Evolutionary conservation across 30 jellyfish, hydroid and myxozoan genomes (phyloP).

Genomic region (Catostylus mosaicus): DNA sequence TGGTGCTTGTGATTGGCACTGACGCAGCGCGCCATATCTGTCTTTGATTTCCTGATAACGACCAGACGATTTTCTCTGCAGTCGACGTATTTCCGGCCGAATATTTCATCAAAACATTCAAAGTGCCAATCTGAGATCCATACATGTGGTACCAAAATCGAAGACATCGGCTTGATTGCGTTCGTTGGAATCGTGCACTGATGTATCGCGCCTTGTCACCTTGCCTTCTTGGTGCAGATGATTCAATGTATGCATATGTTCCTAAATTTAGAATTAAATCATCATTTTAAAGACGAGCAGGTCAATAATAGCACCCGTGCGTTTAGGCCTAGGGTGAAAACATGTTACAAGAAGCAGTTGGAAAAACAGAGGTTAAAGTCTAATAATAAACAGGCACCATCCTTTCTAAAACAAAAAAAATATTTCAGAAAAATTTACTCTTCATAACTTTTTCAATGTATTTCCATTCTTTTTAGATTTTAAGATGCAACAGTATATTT

Average conservation of each 20-base stretch:
- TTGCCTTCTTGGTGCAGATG: constrained; percentile 78
- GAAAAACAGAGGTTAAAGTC: too few species aligned
- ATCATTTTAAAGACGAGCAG: too few species aligned
- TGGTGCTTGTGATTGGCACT: constrained; percentile 76
- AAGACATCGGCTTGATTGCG: constrained; percentile 57
- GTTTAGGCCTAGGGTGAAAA: too few species aligned
- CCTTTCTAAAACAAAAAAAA: too few species aligned
- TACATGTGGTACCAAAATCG: constrained; percentile 96
- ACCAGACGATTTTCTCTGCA: constrained; percentile 83
- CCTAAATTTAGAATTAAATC: constrained; percentile 36
- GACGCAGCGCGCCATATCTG: constrained; percentile 76
- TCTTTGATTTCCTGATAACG: constrained; percentile 90
- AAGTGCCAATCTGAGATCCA: constrained; percentile 82
- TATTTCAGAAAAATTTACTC: too few species aligned
- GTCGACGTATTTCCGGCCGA: constrained; percentile 76
- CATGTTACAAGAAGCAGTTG: too few species aligned
- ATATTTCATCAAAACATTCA: constrained; percentile 77
- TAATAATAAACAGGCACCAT: too few species aligned
- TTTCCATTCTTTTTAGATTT: too few species aligned
- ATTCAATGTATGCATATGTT: constrained; percentile 73
- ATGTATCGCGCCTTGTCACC: constrained; percentile 90
- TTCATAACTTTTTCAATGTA: too few species aligned
- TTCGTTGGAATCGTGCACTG: constrained; percentile 68
- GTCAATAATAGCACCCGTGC: too few species aligned
- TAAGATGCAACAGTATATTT: too few species aligned